Evolutionary conservation across 2,113 vertebrate species (phyloP), one percentile per base, ranked within the genome.

Genomic region (Brachypodius melanocephalos): DNA sequence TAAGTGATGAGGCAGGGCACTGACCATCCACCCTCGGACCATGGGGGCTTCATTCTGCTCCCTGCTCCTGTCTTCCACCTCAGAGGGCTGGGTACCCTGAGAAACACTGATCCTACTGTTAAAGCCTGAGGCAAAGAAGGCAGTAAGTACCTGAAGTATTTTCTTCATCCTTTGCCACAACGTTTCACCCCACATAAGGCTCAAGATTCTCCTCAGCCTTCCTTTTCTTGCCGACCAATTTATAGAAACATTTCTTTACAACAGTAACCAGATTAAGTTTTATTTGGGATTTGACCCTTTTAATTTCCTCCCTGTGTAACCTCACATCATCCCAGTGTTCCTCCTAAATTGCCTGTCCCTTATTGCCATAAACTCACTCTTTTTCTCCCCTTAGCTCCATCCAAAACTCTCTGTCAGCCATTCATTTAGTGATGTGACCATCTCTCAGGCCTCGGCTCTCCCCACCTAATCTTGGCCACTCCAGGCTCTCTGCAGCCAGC

Each of bases 1-100:
- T 54, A 15, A 52, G n/a, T 17, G 74, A n/a, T 20, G n/a, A 46
- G 40, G 15, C 9, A 77, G n/a, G 38, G 29, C 54, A n/a, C n/a
- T 20, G 46, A 25, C 12, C 40, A 11, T 5, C 29, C 16, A 6
- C 19, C 8, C 55, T n/a, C 1, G 2, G 18, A 20, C 5, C 1
- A 1, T 24, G 46, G 40, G n/a, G 28, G 29, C 55, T 54, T 69
- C 65, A 20, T 54, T 87, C 55, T 46, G 18, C 46, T 59, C 26
- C 31, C 62, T 55, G 40, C 15, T 54, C 49, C 58, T 5, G 3
- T 19, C 57, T 34, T 28, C 43, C 34, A 34, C 24, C 43, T 51
- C 51, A 28, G 17, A 22, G 43, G 58, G 34, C 20, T 88, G 48
- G 9, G 10, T 9, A 14, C 20, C 19, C 43, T 55, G 18, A 32